phyloP scores from a whole-genome alignment of 2,888 invertebrate species.

The Trissolcus brochymenae region DNA sequence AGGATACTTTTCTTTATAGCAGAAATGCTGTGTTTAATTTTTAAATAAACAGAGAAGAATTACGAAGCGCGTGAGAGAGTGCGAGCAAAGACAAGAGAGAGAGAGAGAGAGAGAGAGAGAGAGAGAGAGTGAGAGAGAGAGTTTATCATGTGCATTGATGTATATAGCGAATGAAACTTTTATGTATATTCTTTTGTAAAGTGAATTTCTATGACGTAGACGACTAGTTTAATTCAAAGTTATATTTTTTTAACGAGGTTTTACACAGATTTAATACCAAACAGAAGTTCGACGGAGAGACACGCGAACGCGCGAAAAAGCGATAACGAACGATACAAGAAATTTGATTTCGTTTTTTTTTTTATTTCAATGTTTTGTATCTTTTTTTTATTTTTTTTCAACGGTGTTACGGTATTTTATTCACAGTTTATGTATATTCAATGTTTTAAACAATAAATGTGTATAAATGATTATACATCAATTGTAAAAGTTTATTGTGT shows the following conservation, averaged over 20 bases:
- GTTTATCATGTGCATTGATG: slow-evolving; percentile 34
- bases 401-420: slow-evolving; percentile 68
- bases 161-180: slow-evolving; percentile 42
- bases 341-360: slow-evolving; percentile 36
- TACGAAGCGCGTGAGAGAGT: slow-evolving; percentile 5
- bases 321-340: slow-evolving; percentile 22
- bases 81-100: slow-evolving; percentile 4
- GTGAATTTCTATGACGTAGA: slow-evolving; percentile 50
- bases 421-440: slow-evolving; percentile 68
- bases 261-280: slow-evolving; percentile 51
- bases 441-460: slow-evolving; percentile 65
- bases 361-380: slow-evolving; percentile 10
- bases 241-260: slow-evolving; percentile 59
- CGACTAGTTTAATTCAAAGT: slow-evolving; percentile 53
- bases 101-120: slow-evolving; percentile 1
- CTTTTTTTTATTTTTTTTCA: slow-evolving; percentile 38
- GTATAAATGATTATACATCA: slow-evolving; percentile 66
- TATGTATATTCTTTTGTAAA: slow-evolving; percentile 54
- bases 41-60: slow-evolving; percentile 7
- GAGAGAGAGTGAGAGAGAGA: neutral
- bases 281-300: slow-evolving; percentile 35
- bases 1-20: slow-evolving; percentile 22
- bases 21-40: slow-evolving; percentile 36
- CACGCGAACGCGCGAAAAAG: neutral
- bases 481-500: slow-evolving; percentile 66